A percentile compares a stretch with the other conserved stretches of the same genome.
phyloP scores from a whole-genome alignment of 2,113 vertebrate species.

The Ahaetulla prasina region DNA sequence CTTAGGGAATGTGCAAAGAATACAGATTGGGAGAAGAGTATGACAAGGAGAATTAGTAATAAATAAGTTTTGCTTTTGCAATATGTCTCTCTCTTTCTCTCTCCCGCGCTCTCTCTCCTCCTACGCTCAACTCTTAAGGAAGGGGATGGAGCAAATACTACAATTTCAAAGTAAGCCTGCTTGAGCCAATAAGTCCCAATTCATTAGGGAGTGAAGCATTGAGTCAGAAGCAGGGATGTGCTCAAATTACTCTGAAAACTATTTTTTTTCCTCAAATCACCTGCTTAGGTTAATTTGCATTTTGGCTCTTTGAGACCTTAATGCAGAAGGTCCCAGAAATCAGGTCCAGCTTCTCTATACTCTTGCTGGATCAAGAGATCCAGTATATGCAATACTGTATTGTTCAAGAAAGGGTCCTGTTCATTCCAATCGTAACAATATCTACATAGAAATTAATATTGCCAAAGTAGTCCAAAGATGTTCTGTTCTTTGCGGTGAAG shows the following conservation, averaged over 20 bases:
- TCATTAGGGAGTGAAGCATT: conserved; percentile 3
- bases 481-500: background rate
- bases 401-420: background rate
- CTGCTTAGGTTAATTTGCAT: background rate
- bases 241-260: background rate
- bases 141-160: accelerated
- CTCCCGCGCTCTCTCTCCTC: conserved; percentile 8
- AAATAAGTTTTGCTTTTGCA: conserved; percentile 6
- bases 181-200: background rate
- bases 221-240: conserved; percentile 21
- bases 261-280: background rate
- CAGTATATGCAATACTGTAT: background rate
- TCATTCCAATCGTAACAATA: background rate
- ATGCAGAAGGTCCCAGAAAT: background rate
- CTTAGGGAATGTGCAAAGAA: conserved; percentile 9
- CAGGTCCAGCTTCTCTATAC: background rate
- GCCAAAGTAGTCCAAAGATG: too few relatives aligned
- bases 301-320: background rate
- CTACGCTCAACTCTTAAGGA: background rate
- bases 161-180: background rate
- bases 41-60: conserved; percentile 45
- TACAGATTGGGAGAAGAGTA: background rate
- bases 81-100: conserved; percentile 2
- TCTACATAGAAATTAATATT: background rate
- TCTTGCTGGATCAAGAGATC: background rate